Evolutionary conservation across 1,140 invertebrate species (phyloP).

Genomic region (Hyles vespertilio): DNA sequence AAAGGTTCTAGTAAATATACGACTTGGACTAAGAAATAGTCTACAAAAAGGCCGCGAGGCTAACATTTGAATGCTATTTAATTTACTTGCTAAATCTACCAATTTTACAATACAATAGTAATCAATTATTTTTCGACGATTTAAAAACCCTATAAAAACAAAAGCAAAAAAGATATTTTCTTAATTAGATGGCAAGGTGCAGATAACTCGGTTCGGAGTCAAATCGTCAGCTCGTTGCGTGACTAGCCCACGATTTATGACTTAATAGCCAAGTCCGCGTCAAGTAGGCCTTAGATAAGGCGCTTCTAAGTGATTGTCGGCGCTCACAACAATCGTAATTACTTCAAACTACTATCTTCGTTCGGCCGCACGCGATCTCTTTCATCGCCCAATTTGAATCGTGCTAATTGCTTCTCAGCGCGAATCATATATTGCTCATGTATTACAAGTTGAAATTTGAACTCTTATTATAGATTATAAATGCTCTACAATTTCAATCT

Average conservation of each 20-base stretch:
- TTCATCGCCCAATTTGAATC: conserved; percentile 52
- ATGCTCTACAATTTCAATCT: too few relatives aligned
- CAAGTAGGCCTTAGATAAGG: conserved; percentile 73
- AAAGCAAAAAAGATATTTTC: conserved; percentile 23
- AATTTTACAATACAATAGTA: too few relatives aligned
- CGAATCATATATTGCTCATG: too few relatives aligned
- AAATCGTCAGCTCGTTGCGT: conserved; percentile 67
- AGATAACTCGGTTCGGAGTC: conserved; percentile 59
- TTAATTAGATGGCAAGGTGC: conserved; percentile 47
- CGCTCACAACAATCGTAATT: conserved; percentile 73
- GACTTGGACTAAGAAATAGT: too few relatives aligned
- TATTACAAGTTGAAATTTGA: too few relatives aligned
- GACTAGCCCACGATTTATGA: conserved; percentile 66
- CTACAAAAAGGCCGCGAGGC: too few relatives aligned
- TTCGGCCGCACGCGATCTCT: conserved; percentile 60
- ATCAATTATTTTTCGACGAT: too few relatives aligned
- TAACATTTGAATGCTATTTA: too few relatives aligned
- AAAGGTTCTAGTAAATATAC: too few relatives aligned
- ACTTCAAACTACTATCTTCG: conserved; percentile 68
- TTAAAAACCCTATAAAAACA: neutral
- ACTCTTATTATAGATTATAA: too few relatives aligned
- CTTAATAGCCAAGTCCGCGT: conserved; percentile 66
- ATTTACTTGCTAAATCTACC: too few relatives aligned
- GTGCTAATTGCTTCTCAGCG: conserved; percentile 48
- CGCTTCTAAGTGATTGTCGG: conserved; percentile 73